Percentiles rank a stretch among this genome's conserved stretches.
phyloP scores from a whole-genome alignment of 2,888 invertebrate genomes.

The Drosophila austrosaltans region DNA sequence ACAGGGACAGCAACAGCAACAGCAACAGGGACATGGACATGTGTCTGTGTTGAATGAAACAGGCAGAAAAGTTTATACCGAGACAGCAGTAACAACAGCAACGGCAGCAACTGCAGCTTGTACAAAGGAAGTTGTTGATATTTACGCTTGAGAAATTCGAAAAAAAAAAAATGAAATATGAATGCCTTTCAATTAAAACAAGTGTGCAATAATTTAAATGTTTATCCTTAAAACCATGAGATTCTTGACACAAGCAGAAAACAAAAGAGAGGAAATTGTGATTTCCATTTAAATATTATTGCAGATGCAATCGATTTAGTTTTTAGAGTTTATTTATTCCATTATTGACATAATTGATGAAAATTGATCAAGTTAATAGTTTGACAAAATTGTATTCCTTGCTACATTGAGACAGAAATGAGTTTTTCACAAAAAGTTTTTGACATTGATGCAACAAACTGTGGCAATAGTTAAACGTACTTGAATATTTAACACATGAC shows the following conservation, averaged over 20 bases:
- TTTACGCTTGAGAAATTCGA: slow-evolving; percentile 66
- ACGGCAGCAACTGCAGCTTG: slow-evolving; percentile 35
- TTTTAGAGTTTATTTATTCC: too few relatives aligned
- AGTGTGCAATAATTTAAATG: slow-evolving; percentile 52
- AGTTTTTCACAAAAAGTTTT: too few relatives aligned
- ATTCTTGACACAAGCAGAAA: neutral
- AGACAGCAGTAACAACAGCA: slow-evolving; percentile 32
- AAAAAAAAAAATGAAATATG: slow-evolving; percentile 52
- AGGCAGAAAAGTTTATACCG: slow-evolving; percentile 58
- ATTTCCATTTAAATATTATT: neutral
- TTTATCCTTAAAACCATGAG: slow-evolving; percentile 31
- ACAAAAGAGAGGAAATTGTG: slow-evolving; percentile 1
- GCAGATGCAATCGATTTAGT: too few relatives aligned
- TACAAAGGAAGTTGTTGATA: slow-evolving; percentile 76
- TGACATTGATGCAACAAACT: too few relatives aligned
- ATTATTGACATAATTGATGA: too few relatives aligned
- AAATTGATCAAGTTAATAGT: too few relatives aligned
- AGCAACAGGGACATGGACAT: slow-evolving; percentile 23
- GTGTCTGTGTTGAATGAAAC: slow-evolving; percentile 49
- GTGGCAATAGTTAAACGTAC: too few relatives aligned
- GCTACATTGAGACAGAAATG: too few relatives aligned
- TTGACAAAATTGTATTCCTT: too few relatives aligned
- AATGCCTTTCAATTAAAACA: slow-evolving; percentile 75
- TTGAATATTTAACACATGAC: too few relatives aligned
- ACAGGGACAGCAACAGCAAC: slow-evolving; percentile 7